Evolutionary conservation across 2,797 vertebrate species (phyloP).

Genomic region (Rhynchotus rufescens): DNA sequence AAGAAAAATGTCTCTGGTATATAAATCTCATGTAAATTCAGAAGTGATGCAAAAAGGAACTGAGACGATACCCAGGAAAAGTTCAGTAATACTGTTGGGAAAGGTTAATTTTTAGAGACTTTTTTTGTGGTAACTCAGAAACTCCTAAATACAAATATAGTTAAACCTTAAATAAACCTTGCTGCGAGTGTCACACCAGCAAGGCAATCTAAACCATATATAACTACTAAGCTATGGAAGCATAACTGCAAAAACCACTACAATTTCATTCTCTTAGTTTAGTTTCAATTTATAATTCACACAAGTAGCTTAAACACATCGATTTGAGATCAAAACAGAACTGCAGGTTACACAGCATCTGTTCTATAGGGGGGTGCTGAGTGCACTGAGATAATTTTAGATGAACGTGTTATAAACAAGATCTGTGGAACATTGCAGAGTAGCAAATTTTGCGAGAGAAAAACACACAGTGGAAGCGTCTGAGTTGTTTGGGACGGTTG

Average conservation of each 20-base stretch:
- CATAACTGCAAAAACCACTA: constrained; percentile 48
- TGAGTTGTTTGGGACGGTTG: constrained; percentile 82
- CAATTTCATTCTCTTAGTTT: constrained; percentile 71
- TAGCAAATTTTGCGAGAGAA: constrained; percentile 76
- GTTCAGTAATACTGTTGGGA: constrained; percentile 16
- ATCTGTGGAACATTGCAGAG: constrained; percentile 80
- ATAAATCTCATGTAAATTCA: constrained; percentile 63
- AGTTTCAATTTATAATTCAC: constrained; percentile 81
- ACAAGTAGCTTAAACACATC: constrained; percentile 81
- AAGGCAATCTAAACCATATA: constrained; percentile 20
- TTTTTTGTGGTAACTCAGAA: constrained; percentile 27
- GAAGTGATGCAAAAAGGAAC: constrained; percentile 43
- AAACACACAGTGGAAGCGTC: constrained; percentile 79
- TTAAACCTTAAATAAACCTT: constrained; percentile 50
- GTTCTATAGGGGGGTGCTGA: constrained; percentile 82
- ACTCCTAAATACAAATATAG: constrained; percentile 33
- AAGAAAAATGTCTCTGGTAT: constrained; percentile 53
- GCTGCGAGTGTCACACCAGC: constrained; percentile 16
- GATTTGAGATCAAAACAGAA: constrained; percentile 84
- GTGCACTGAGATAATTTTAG: constrained; percentile 85
- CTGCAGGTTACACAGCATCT: constrained; percentile 83
- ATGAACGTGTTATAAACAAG: constrained; percentile 87
- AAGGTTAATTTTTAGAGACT: constrained; percentile 35
- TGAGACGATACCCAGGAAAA: constrained; percentile 39
- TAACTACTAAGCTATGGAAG: constrained; percentile 36